Evolutionary conservation across 2,113 vertebrate genomes (phyloP), one percentile per base, ranked within the genome.

Genomic region (Corythornis madagascariensis): DNA sequence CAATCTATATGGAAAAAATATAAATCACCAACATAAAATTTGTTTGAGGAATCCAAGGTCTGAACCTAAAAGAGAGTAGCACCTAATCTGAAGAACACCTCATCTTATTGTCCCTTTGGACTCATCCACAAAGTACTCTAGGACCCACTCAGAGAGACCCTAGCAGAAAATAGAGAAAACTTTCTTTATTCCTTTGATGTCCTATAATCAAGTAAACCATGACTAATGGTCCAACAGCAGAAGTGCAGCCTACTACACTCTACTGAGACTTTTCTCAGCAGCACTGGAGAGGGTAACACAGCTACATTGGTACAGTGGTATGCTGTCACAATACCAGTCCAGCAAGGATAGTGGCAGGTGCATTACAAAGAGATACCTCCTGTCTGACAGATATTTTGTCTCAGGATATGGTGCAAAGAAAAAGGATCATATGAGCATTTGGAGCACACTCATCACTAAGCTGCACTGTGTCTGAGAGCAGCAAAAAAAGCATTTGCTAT

Each of bases 291-390:
- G 35, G 21, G 50, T 40, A 53, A 6, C 28, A 4, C 3, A 26
- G 50, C 50, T 25, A 16, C 1, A 26, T 21, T 11, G 24, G 12
- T 2, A 3, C 3, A 57, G 71, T 1, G 57, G 60, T 60, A 67
- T 67, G 80, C 26, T 59, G 28, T 22, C 60, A 15, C 33, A 15
- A 55, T 31, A 18, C 45, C 43, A 16, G 72, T 6, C 24, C 50
- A 15, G 72, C 48, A 20, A 70, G 63, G 40, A 22, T 3, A 57
- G 45, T 66, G 65, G 90, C 94, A 85, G 88, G 66, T 90, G 92
- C 66, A 43, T 26, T 0, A 24, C 2, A 28, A 81, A 65, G 69
- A 53, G 66, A 75, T 5, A 12, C 17, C 59, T 86, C 59, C 57
- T 16, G 11, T 13, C 61, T 4, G 13, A 10, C 24, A 65, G 66